phyloP scores from a whole-genome alignment of 2,888 invertebrate species.

The Melieria omissa region DNA sequence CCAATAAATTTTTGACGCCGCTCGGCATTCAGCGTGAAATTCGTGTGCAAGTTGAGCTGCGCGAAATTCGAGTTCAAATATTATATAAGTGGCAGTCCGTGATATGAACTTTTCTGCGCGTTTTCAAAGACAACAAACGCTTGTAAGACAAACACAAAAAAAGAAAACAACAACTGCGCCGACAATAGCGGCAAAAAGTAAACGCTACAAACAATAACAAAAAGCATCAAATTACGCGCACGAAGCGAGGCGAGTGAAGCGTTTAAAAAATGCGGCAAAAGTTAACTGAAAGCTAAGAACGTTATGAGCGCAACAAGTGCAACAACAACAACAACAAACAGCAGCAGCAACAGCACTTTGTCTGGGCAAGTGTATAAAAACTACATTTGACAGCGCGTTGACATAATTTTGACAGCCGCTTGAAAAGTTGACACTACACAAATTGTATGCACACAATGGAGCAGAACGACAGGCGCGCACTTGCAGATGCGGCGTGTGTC shows the following conservation, averaged over 20 bases:
- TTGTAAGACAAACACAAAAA: constrained; percentile 3
- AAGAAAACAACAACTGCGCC: background rate
- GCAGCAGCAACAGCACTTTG: background rate
- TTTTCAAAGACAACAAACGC: too few species aligned
- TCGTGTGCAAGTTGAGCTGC: background rate
- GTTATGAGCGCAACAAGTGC: background rate
- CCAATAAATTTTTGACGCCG: too few species aligned
- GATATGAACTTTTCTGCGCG: too few species aligned
- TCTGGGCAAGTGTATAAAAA: background rate
- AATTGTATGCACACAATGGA: background rate
- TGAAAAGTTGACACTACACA: background rate
- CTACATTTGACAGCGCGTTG: constrained; percentile 31
- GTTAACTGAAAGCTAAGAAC: background rate
- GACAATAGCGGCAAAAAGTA: background rate
- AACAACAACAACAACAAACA: background rate
- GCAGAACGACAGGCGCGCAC: background rate
- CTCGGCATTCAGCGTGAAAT: too few species aligned
- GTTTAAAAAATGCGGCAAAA: constrained; percentile 11
- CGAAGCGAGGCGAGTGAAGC: background rate
- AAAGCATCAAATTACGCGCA: constrained; percentile 25
- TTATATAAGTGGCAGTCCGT: background rate
- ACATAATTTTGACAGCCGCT: constrained; percentile 38
- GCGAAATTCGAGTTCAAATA: constrained; percentile 11
- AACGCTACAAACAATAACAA: constrained; percentile 7
- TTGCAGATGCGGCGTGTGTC: background rate